Base-by-base conservation (phyloP, 2,797 vertebrate species). In the Syngnathus acus region DNA sequence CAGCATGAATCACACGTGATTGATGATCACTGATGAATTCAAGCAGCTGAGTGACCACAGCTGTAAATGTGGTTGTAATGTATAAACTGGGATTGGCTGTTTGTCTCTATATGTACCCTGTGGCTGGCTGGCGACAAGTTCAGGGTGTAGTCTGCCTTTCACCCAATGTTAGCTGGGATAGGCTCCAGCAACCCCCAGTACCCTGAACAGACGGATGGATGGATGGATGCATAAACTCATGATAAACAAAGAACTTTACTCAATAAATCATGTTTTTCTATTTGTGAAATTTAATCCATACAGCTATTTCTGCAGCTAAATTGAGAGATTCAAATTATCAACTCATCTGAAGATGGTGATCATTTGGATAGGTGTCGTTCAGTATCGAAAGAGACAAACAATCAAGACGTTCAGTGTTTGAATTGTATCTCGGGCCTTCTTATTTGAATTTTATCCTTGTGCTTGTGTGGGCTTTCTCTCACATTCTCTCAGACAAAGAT, bases 1-100 rank as follows among this genome's bases (percentile, higher is more conserved):
- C 60, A 16, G 42, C 21, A 16, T 70, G 65, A 67, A 64, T 68
- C 59, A 63, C 21, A 65, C 47, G 43, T 66, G 67, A 79, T 68
- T 57, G 14, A 73, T 72, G 65, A 69, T 55, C 63, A 23, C n/a
- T 62, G 43, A 61, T 21, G 48, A 40, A 68, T 43, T 43, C 23
- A 47, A 66, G 21, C 23, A 21, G 21, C n/a, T 57, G 4, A 47
- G 65, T 57, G 53, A 68, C 48, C 53, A 59, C 9, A 48, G 69
- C 9, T 23, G 47, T 54, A 43, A 48, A 68, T 16, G 57, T 6
- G 54, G n/a, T 68, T 58, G 60, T 26, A 45, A 14, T 62, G 21
- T 10, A 45, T 43, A 37, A 55, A 19, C 17, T 19, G 16, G 10
- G 19, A 60, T 58, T 38, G 17, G 26, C 3, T 32, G 26, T 32